Conservation (phyloP, 2,888 invertebrate genomes). For the Oscheius sp. region DNA sequence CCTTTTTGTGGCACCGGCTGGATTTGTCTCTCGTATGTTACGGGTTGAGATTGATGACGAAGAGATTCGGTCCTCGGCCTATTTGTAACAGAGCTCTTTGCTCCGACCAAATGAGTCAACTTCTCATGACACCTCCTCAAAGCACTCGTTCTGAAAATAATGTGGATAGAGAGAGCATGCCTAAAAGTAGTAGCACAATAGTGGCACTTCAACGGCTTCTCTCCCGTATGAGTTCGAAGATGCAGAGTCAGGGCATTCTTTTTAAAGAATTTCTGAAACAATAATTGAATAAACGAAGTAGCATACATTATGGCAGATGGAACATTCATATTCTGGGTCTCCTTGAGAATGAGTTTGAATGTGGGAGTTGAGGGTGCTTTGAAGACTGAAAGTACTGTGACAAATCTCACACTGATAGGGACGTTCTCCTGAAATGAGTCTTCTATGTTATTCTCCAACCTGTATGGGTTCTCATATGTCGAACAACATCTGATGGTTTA, state of each 20-base stretch:
- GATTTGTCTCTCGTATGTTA: no score
- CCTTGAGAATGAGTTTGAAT: constrained; percentile 34
- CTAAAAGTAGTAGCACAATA: constrained; percentile 23
- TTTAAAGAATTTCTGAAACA: constrained; percentile 35
- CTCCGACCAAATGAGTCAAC: constrained; percentile 5
- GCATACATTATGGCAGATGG: constrained; percentile 45
- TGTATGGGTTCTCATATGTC: constrained; percentile 51
- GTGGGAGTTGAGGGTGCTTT: constrained; percentile 40
- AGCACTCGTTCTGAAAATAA: constrained; percentile 29
- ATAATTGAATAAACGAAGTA: neutral
- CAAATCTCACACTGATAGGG: constrained; percentile 46
- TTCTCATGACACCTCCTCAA: constrained; percentile 22
- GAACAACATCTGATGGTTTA: constrained; percentile 42
- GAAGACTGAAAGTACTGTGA: constrained; percentile 37
- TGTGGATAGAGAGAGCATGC: neutral
- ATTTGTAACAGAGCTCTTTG: neutral
- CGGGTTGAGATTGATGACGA: neutral
- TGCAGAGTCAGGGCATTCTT: constrained; percentile 40
- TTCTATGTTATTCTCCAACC: constrained; percentile 25
- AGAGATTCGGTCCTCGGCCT: neutral
- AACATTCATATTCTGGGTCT: constrained; percentile 45
- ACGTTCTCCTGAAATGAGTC: constrained; percentile 50
- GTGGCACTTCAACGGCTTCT: constrained; percentile 30
- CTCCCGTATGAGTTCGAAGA: constrained; percentile 46
- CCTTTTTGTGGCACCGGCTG: neutral